These are phyloP conservation scores for Sycophaga agraensis DNA, from an alignment of 1,140 invertebrate genomes.

Conservation along the genomic window DNA sequence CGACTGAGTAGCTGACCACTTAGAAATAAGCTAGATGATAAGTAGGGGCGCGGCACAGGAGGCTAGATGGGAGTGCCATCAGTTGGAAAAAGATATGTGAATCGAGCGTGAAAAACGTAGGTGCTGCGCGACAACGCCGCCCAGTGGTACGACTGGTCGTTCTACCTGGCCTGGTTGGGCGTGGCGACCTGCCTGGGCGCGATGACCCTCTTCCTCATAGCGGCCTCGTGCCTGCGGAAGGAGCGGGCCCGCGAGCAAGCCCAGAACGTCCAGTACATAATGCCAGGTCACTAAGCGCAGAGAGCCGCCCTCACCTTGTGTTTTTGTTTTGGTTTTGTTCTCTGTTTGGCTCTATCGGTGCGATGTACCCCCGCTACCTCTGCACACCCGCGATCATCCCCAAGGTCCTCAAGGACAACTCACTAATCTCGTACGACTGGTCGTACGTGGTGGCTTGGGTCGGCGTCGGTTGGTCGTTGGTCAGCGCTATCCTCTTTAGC, in stretches of 20 bases:
- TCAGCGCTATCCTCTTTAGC: slow-evolving; percentile 88
- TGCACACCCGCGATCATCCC: background rate
- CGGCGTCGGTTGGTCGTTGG: slow-evolving; percentile 83
- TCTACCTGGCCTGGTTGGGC: slow-evolving; percentile 80
- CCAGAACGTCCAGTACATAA: slow-evolving; percentile 83
- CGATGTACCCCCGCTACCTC: slow-evolving; percentile 6
- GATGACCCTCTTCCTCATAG: slow-evolving; percentile 77
- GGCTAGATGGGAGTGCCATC: too few relatives aligned
- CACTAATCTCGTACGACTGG: slow-evolving; percentile 89
- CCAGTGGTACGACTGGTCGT: slow-evolving; percentile 80
- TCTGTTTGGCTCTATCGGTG: too few relatives aligned
- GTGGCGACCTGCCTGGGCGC: slow-evolving; percentile 74
- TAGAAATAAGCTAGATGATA: too few relatives aligned
- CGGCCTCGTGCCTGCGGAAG: slow-evolving; percentile 74
- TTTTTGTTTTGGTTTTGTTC: slow-evolving; percentile 62
- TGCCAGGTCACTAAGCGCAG: slow-evolving; percentile 69
- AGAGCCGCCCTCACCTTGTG: slow-evolving; percentile 44
- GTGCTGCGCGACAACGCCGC: slow-evolving; percentile 71
- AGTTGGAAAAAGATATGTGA: too few relatives aligned
- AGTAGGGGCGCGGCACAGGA: too few relatives aligned
- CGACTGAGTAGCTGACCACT: too few relatives aligned
- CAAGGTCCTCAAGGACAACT: slow-evolving; percentile 84
- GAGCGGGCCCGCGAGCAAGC: slow-evolving; percentile 70
- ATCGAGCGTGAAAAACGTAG: too few relatives aligned
- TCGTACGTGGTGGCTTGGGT: slow-evolving; percentile 95